phyloP scores from a whole-genome alignment of 2,888 invertebrate genomes.

The Thymelicus acteon region DNA sequence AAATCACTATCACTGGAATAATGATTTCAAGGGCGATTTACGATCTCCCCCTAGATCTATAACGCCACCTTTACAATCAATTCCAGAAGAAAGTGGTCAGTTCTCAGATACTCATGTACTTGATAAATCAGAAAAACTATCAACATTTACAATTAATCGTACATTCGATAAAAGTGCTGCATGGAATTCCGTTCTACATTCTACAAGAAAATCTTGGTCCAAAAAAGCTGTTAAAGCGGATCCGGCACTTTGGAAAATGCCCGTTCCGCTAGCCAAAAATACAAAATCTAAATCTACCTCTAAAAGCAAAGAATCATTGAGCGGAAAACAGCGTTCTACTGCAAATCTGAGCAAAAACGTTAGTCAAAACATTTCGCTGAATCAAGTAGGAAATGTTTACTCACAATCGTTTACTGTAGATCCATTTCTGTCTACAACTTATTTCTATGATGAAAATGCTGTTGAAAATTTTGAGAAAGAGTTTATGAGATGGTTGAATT shows the following conservation, averaged over 20 bases:
- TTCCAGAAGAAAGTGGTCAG: conserved; percentile 78
- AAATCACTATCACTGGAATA: conserved; percentile 66
- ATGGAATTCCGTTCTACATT: conserved; percentile 51
- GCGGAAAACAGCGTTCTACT: conserved; percentile 56
- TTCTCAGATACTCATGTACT: conserved; percentile 64
- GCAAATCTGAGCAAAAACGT: conserved; percentile 69
- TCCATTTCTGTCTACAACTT: conserved; percentile 87
- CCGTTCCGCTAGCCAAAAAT: conserved; percentile 55
- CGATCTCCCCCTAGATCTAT: conserved; percentile 71
- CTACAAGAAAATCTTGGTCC: conserved; percentile 66
- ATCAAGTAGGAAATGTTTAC: conserved; percentile 73
- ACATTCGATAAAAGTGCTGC: conserved; percentile 69
- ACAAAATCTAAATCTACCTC: conserved; percentile 55
- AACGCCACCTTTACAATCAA: conserved; percentile 74
- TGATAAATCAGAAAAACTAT: conserved; percentile 61
- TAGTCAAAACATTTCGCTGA: conserved; percentile 69
- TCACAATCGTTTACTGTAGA: conserved; percentile 84
- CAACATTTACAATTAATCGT: conserved; percentile 74
- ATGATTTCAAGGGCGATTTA: conserved; percentile 56
- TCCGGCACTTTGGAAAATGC: conserved; percentile 72
- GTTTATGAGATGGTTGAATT: conserved; percentile 92
- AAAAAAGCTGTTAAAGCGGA: conserved; percentile 69
- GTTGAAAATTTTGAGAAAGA: conserved; percentile 88
- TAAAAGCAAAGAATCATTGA: conserved; percentile 55
- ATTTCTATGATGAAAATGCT: conserved; percentile 88